Evolutionary conservation across 2,797 vertebrate species (phyloP).

Genomic region (Clarias pachynema): DNA sequence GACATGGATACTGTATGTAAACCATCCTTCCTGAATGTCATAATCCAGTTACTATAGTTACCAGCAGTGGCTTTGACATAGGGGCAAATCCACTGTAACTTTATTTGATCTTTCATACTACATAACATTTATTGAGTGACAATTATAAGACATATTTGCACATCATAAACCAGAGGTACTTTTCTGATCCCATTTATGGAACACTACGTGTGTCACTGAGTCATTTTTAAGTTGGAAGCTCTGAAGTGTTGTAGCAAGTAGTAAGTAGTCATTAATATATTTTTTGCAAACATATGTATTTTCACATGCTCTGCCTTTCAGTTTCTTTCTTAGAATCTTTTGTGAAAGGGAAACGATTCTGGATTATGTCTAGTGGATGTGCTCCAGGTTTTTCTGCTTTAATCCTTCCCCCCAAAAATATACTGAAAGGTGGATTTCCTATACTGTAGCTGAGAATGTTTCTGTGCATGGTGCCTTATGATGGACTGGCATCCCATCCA

Average conservation of each 20-base stretch:
- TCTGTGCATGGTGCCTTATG: neutral
- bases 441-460: neutral
- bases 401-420: neutral
- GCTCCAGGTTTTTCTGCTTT: neutral
- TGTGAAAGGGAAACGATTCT: neutral
- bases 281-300: neutral
- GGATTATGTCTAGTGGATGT: neutral
- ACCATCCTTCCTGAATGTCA: neutral
- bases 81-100: neutral
- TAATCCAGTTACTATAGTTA: neutral
- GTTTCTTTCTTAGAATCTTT: neutral
- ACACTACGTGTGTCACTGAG: neutral
- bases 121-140: neutral
- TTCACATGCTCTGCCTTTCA: neutral
- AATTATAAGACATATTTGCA: neutral
- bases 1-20: neutral
- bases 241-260: neutral
- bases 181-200: neutral
- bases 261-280: neutral
- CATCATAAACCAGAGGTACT: neutral
- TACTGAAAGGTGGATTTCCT: neutral
- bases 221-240: neutral
- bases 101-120: neutral
- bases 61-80: neutral
- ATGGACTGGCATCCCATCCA: neutral